A percentile compares a stretch with the other conserved stretches of the same genome.
phyloP scores from a whole-genome alignment of 1,140 invertebrate species.

The Drosophila suzukii region DNA sequence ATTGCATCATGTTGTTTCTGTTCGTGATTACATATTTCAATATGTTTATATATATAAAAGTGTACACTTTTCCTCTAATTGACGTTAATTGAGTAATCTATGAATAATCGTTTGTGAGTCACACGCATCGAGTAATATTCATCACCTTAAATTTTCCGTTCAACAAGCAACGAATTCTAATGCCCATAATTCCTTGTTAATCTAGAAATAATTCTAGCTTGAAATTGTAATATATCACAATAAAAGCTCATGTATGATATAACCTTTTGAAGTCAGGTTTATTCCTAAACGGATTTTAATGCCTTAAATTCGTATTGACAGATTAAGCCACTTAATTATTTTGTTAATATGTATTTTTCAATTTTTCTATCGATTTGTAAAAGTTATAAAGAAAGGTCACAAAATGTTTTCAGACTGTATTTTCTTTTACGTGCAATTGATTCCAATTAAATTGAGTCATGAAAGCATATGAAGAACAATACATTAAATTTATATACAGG shows the following conservation, averaged over 20 bases:
- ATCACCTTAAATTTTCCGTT: conserved; percentile 19
- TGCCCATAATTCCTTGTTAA: conserved; percentile 16
- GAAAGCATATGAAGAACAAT: background rate
- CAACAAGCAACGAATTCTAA: conserved; percentile 1
- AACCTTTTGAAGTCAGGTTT: background rate
- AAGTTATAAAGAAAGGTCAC: background rate
- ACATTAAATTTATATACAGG: conserved; percentile 3
- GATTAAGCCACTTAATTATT: background rate
- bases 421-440: background rate
- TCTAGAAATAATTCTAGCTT: conserved; percentile 5
- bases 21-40: conserved; percentile 24
- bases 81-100: conserved; percentile 50
- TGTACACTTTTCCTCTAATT: conserved; percentile 28
- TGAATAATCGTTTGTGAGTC: conserved; percentile 47
- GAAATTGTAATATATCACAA: background rate
- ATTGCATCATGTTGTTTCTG: conserved; percentile 34
- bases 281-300: conserved; percentile 8
- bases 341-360: background rate
- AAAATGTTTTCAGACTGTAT: too few species aligned
- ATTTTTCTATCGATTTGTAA: background rate
- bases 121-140: conserved; percentile 22
- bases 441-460: background rate
- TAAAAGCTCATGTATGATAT: conserved; percentile 3
- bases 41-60: too few species aligned
- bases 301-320: background rate